Evolutionary conservation across 2,797 vertebrate genomes (phyloP).

Genomic region (Sarcoramphus papa): DNA sequence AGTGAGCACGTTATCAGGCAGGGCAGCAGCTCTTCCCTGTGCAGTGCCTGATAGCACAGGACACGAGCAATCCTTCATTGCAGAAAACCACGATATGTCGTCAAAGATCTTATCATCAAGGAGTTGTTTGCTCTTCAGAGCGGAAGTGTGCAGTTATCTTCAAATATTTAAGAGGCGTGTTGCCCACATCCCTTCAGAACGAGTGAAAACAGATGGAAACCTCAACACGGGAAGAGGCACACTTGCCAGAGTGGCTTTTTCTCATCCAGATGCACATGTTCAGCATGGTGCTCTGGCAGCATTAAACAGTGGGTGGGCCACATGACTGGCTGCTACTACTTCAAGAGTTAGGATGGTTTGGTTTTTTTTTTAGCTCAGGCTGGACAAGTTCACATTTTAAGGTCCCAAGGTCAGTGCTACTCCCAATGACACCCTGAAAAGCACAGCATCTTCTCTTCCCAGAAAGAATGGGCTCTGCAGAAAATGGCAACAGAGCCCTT

Average conservation of each 20-base stretch:
- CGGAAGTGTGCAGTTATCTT: not conserved
- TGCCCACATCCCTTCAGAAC: not conserved
- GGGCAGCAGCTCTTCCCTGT: not conserved
- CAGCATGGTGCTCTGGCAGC: not conserved
- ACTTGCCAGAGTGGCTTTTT: not conserved
- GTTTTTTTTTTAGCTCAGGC: not conserved
- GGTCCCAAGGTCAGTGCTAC: not conserved
- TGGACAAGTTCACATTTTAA: not conserved
- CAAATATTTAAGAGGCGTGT: not conserved
- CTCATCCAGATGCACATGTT: not conserved
- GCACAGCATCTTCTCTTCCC: not conserved
- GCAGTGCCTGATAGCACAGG: not conserved
- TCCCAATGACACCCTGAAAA: not conserved
- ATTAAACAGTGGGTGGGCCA: not conserved
- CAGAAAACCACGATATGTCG: not conserved
- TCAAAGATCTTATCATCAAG: not conserved
- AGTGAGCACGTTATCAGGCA: not conserved
- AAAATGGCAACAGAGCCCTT: not conserved
- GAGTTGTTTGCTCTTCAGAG: not conserved
- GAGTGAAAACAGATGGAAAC: constrained; percentile 8
- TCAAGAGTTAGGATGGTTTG: not conserved
- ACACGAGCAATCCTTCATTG: not conserved
- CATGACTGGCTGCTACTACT: not conserved
- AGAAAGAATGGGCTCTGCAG: not conserved
- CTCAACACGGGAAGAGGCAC: not conserved